Conservation (phyloP, 2,113 vertebrate species). For the Siniperca chuatsi region DNA sequence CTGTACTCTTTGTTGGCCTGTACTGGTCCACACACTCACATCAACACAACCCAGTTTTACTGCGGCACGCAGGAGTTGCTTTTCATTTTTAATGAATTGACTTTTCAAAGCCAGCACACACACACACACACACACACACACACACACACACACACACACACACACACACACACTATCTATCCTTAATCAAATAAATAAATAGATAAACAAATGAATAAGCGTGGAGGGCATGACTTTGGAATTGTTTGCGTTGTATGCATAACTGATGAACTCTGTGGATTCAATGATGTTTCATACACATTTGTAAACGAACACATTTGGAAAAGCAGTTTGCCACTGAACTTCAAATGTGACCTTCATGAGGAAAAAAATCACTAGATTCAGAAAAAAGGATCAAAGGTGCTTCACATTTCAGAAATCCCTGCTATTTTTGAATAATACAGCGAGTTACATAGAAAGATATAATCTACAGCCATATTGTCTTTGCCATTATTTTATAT, state of each 20-base stretch:
- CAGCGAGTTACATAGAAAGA: background rate
- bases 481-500: background rate
- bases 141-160: background rate
- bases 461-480: background rate
- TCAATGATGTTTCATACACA: constrained; percentile 42
- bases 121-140: background rate
- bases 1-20: background rate
- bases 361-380: background rate
- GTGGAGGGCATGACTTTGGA: constrained; percentile 50
- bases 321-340: constrained; percentile 19
- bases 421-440: background rate
- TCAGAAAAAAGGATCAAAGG: background rate
- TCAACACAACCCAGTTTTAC: background rate
- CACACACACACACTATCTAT: background rate
- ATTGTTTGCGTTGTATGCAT: constrained; percentile 37
- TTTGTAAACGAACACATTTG: constrained; percentile 17
- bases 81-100: constrained; percentile 5
- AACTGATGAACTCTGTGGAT: constrained; percentile 26
- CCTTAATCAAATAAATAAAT: constrained; percentile 48
- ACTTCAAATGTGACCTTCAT: constrained; percentile 44
- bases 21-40: background rate
- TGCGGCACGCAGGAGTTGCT: background rate
- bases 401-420: background rate
- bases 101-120: background rate
- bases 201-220: constrained; percentile 42